Conservation (phyloP, 2,888 invertebrate species). For the Drosophila quasianomalipes region DNA sequence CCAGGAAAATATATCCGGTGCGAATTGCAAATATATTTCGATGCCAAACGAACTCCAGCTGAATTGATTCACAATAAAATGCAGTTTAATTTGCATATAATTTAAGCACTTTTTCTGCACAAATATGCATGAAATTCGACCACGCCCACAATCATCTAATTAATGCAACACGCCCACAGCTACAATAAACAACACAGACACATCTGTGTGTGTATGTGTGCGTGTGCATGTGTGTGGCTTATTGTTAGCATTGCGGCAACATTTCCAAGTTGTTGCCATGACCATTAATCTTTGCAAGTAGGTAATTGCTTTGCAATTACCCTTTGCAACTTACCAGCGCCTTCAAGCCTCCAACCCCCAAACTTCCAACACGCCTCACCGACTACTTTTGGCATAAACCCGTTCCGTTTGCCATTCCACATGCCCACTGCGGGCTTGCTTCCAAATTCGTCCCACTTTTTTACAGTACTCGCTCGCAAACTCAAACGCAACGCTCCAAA, state of each 20-base stretch:
- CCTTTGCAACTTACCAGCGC: slow-evolving; percentile 55
- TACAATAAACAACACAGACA: slow-evolving; percentile 10
- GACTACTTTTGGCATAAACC: slow-evolving; percentile 14
- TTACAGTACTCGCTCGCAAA: slow-evolving; percentile 15
- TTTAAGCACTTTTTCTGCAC: slow-evolving; percentile 38
- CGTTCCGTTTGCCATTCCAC: slow-evolving; percentile 23
- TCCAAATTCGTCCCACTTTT: slow-evolving; percentile 57
- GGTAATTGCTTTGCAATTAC: slow-evolving; percentile 82
- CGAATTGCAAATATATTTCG: slow-evolving; percentile 70
- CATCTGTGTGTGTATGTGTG: slow-evolving; percentile 9
- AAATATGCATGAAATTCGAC: slow-evolving; percentile 58
- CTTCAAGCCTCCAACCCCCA: not conserved
- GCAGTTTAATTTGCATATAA: slow-evolving; percentile 62
- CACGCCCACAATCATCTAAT: slow-evolving; percentile 61
- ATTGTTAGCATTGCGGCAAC: slow-evolving; percentile 78
- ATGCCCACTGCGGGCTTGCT: slow-evolving; percentile 44
- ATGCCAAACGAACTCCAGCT: slow-evolving; percentile 23
- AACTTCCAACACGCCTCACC: not conserved
- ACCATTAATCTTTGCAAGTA: slow-evolving; percentile 81
- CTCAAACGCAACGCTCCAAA: not conserved
- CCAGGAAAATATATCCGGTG: slow-evolving; percentile 75
- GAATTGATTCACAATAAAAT: slow-evolving; percentile 50
- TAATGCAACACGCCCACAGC: slow-evolving; percentile 50
- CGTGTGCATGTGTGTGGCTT: slow-evolving; percentile 46
- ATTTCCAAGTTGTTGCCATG: slow-evolving; percentile 80